Evolutionary conservation across 2,113 vertebrate genomes (phyloP).

Genomic region (Colius striatus): DNA sequence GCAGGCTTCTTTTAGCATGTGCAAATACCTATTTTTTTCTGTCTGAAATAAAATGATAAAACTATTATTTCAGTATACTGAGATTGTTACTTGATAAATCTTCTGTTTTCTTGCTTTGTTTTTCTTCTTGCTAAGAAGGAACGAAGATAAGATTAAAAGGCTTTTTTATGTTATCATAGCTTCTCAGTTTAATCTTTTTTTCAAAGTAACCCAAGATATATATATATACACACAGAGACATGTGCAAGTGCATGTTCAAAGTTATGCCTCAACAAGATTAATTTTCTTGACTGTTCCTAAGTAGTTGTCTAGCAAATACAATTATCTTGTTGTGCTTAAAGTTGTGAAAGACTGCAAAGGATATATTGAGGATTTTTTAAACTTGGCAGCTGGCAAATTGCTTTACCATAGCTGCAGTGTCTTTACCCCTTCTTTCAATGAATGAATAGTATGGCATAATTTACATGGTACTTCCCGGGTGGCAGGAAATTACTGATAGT

Average conservation of each 20-base stretch:
- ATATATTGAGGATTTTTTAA: conserved; percentile 17
- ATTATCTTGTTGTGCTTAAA: conserved; percentile 26
- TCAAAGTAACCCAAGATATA: neutral
- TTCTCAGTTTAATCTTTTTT: neutral
- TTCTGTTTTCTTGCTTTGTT: neutral
- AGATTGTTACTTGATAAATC: neutral
- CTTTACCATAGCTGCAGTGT: neutral
- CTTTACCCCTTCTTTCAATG: conserved; percentile 34
- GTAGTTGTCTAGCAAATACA: conserved; percentile 40
- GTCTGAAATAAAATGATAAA: neutral
- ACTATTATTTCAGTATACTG: neutral
- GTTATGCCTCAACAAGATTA: neutral
- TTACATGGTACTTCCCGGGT: neutral
- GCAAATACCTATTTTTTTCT: neutral
- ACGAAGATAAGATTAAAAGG: neutral
- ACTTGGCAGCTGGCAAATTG: conserved; percentile 35
- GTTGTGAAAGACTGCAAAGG: conserved; percentile 27
- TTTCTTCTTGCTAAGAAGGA: neutral
- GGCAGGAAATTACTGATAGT: neutral
- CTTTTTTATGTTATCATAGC: neutral
- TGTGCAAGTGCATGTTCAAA: neutral
- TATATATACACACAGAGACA: neutral
- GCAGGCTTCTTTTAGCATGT: neutral
- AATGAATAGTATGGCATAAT: neutral
- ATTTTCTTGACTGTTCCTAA: conserved; percentile 13